Evolutionary conservation across 1,140 invertebrate genomes (phyloP), one percentile per base, ranked within the genome.

Genomic region (Agraylea sexmaculata): DNA sequence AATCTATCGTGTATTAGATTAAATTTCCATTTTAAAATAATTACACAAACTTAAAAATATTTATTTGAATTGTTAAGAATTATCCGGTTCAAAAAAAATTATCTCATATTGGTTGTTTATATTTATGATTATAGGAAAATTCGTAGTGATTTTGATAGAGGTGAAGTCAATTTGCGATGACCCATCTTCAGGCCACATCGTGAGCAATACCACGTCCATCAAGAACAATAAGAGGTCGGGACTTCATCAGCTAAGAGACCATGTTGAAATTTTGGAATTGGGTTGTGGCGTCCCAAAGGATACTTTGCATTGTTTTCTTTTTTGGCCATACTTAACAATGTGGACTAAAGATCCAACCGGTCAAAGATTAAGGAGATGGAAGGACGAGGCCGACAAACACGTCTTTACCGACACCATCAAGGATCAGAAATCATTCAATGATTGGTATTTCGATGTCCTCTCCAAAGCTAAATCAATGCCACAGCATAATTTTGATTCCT

Each of bases 211-310:
- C 1, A 55, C 51, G 34, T 40, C 51, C 2, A 56, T 61, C 16
- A 61, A 61, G 45, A 61, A 59, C 32, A 59, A 58, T 40, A 61
- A 61, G 41, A 40, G 59, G 29, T 57, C 57, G 3, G 59, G 57
- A 6, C 54, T 58, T 21, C 59, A 61, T 45, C 59, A 61, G 34
- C 44, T 61, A 2, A 42, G 57, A 7, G 59, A 59, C 37, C 58
- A 61, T 33, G 21, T 54, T 4, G 58, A 61, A 40, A 49, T 61
- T 8, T 42, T 61, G 7, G 25, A 53, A 41, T 38, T 44, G 23
- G 25, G 37, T 28, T 44, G 27, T 12, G 20, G 25, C 7, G 39
- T 49, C 19, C 37, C 46, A 10, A 34, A 51, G 32, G 32, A 49
- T 21, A 23, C 46, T 17, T 40, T 57, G 2, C 40, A 58, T 30